Evolutionary conservation across 2,113 vertebrate genomes (phyloP).

Genomic region (Telmatochromis sp.): DNA sequence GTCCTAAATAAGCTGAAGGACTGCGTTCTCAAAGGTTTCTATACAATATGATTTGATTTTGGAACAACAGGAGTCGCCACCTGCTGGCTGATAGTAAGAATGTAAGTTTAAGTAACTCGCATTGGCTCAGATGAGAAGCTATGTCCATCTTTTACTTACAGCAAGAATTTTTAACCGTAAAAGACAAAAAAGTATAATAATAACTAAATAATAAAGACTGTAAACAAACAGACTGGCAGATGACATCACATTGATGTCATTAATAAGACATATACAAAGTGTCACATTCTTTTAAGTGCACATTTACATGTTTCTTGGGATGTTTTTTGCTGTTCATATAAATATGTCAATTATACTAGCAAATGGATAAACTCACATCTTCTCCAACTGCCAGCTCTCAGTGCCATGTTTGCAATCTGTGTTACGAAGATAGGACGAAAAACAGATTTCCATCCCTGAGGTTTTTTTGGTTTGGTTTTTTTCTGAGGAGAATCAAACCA

Average conservation of each 20-base stretch:
- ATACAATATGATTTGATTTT: background rate
- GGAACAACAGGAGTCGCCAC: background rate
- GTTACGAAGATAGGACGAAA: constrained; percentile 45
- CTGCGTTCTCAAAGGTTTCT: background rate
- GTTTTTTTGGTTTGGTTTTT: background rate
- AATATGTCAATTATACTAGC: background rate
- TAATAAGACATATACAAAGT: background rate
- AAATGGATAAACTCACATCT: constrained; percentile 9
- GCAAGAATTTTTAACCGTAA: background rate
- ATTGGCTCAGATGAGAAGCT: background rate
- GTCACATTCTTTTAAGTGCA: background rate
- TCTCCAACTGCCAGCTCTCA: constrained; percentile 22
- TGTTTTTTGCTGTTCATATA: background rate
- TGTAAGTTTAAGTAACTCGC: background rate
- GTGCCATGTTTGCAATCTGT: constrained; percentile 53
- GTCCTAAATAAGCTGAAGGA: background rate
- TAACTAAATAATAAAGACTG: background rate
- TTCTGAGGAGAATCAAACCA: constrained; percentile 20
- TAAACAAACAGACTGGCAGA: background rate
- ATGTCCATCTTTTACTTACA: background rate
- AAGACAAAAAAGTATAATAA: background rate
- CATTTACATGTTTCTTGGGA: background rate
- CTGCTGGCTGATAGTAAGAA: background rate
- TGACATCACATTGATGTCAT: background rate
- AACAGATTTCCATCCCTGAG: constrained; percentile 35